Base-by-base conservation (phyloP, 92 coral and sea anemone species). In the Hydrozoanthus gracilis region DNA sequence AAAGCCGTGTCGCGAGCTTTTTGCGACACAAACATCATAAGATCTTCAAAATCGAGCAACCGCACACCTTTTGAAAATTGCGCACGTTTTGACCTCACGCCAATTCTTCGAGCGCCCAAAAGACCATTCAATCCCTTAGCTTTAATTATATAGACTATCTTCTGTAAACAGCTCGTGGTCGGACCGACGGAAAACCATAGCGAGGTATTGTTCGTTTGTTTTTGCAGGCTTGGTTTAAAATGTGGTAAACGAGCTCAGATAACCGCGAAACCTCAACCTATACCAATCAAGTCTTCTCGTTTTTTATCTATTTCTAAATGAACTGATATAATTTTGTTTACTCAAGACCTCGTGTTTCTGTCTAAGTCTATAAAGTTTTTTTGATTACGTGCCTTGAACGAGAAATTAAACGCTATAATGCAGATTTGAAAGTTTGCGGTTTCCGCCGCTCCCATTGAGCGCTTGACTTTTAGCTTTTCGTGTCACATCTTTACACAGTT, bases 351-450 rank as follows among this genome's bases (percentile, higher is more conserved):
- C 17, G 8, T 39, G 15, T 70, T 70, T 70, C 75, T 44, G n/a
- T 3, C 15, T 58, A 58, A 58, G 9, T 58, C 15, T 11, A n/a
- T 58, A 58, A 9, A 71, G 48, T 39, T 56, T 68, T 6, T 44
- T 12, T 44, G 82, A 77, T 56, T 77, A 77, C 69, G 82, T 55
- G 67, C 50, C 66, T 39, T 35, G 48, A 55, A 77, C 68, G 69
- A 77, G 82, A 77, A 77, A 52, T 55, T 27, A 77, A 77, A 77
- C 20, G 45, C 82, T 7, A 3, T 55, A 77, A 77, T 74, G 79
- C 51, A 56, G 9, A 55, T 54, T 20, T 77, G 65, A 77, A 77
- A n/a, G 68, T 4, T 15, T 18, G 69, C 68, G 69, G 82, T 55
- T 77, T 77, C 69, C 82, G 82, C 49, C 39, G 6, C 68, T 50